Evolutionary conservation across 1,140 invertebrate species (phyloP), one percentile per base, ranked within the genome.

Genomic region (Leptopilina clavipes): DNA sequence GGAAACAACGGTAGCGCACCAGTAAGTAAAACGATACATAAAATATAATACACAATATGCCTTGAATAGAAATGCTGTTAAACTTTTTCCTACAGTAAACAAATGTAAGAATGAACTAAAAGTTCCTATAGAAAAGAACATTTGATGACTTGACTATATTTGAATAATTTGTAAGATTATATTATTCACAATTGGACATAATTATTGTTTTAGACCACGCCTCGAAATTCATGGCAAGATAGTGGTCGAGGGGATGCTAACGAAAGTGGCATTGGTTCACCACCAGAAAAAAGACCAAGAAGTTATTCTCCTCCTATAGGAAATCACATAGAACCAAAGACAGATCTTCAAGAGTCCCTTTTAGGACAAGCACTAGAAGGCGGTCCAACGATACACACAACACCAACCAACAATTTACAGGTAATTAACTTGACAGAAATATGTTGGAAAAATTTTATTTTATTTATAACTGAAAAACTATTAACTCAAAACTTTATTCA

Each of bases 331-430:
- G 89, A 89, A 71, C 89, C 92, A 72, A 90, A 90, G 73, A 80
- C 85, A 48, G 93, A 94, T 82, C 90, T 94, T 76, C 91, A 93
- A 75, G 94, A 94, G 70, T 94, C 94, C 0, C 89, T 96, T 18
- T 90, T 96, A 48, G 93, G 94, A 14, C 95, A 96, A 84, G 94
- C 94, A 1, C 88, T 96, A 17, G 95, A 96, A 87, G 93, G 91
- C 72, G 91, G 92, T 44, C 91, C 92, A 0, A 91, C 91, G 88
- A 89, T 92, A 89, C 91, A 92, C 81, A 91, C 91, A 17, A 88
- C 83, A 37, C 86, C 89, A 0, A 77, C 79, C 6, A 90, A 90
- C 17, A 90, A 90, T 31, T 76, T 89, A 31, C 88, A 91, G 85
- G 90, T 90, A 81, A 40, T 56, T 65, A 18, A 40, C 8, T 70